Conservation (phyloP, 2,113 vertebrate species). For the Hystrix cristata region DNA sequence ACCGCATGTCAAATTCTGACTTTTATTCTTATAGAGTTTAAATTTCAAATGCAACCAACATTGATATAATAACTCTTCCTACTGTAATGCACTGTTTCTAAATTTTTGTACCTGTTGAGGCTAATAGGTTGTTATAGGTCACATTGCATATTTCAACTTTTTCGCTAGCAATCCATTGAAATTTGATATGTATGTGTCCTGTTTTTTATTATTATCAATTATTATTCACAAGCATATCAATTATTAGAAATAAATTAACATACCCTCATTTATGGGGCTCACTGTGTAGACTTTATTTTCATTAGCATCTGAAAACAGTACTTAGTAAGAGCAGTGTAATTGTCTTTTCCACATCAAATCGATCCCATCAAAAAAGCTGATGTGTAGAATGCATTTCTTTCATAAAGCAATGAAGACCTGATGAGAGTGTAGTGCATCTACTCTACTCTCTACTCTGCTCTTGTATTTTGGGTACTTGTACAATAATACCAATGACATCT, state of each 20-base stretch:
- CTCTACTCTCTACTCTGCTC: too few relatives aligned
- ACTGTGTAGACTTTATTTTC: neutral
- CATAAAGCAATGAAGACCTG: neutral
- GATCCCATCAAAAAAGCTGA: neutral
- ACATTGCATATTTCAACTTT: neutral
- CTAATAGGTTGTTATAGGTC: neutral
- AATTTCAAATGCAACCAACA: neutral
- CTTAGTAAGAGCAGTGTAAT: neutral
- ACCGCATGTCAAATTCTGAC: neutral
- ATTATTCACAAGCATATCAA: neutral
- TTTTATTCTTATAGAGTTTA: neutral
- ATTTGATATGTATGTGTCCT: neutral
- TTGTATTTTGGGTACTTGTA: neutral
- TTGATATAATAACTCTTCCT: neutral
- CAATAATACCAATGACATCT: neutral
- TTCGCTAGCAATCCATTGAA: neutral
- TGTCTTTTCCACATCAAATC: slow-evolving; percentile 3
- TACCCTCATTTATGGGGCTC: neutral
- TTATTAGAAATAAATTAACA: neutral
- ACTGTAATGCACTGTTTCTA: neutral
- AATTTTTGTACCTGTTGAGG: neutral
- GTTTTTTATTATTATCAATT: slow-evolving; percentile 1
- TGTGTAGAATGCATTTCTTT: neutral
- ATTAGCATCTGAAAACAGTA: neutral
- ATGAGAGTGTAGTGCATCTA: neutral